phyloP scores from a whole-genome alignment of 2,888 invertebrate genomes.

The Aquatica leii region DNA sequence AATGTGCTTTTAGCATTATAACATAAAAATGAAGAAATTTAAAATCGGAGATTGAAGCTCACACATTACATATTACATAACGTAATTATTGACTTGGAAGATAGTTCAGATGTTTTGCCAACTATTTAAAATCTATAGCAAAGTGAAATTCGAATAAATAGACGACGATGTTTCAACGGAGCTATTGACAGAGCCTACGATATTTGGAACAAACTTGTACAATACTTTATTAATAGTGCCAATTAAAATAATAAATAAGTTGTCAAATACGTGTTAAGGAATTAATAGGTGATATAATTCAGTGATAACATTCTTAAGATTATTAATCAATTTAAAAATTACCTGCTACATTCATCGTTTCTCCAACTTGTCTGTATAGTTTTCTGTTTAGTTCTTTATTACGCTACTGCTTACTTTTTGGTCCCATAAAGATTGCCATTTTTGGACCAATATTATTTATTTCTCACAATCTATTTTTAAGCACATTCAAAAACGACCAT shows the following conservation, averaged over 20 bases:
- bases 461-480: no score
- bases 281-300: no score
- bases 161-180: not conserved
- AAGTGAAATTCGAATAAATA: not conserved
- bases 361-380: constrained; percentile 6
- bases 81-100: constrained; percentile 2
- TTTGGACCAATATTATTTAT: not conserved
- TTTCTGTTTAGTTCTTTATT: constrained; percentile 9
- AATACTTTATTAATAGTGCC: not conserved
- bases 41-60: no score
- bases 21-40: no score
- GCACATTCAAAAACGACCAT: no score
- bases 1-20: no score
- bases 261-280: no score
- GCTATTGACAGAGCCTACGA: constrained; percentile 1
- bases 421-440: not conserved
- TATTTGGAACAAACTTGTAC: constrained; percentile 2
- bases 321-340: no score
- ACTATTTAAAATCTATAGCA: no score
- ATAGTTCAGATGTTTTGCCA: constrained; percentile 1
- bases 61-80: constrained; percentile 4
- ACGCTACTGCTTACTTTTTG: constrained; percentile 9
- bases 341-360: not conserved
- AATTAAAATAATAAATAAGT: no score
- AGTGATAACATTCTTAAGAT: not conserved